phyloP scores from a whole-genome alignment of 2,797 vertebrate species.

The Acanthornis magna region DNA sequence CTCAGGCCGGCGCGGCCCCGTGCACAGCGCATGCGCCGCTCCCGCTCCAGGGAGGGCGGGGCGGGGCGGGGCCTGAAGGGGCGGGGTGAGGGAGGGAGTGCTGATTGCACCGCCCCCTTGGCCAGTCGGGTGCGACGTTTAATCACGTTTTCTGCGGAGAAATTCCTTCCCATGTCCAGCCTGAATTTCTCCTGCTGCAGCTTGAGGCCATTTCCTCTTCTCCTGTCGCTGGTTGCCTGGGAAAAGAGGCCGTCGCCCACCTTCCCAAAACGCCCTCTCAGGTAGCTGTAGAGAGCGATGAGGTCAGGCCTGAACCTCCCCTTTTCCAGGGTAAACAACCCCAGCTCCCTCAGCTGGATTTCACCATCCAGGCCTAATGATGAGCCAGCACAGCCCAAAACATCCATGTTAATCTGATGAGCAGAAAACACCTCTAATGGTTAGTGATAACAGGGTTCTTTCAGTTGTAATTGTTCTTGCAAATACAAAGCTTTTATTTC shows the following conservation, averaged over 20 bases:
- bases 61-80: not conserved
- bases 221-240: not conserved
- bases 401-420: fast-evolving
- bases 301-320: not conserved
- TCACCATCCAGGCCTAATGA: not conserved
- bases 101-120: fast-evolving
- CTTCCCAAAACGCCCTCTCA: not conserved
- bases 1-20: not conserved
- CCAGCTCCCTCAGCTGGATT: not conserved
- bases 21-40: not conserved
- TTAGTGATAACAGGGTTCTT: not conserved
- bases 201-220: not conserved
- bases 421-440: fast-evolving
- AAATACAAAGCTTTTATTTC: not conserved
- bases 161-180: fast-evolving
- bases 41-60: not conserved
- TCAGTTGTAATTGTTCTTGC: not conserved
- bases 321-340: not conserved
- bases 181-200: fast-evolving
- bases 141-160: fast-evolving
- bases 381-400: not conserved
- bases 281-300: no score
- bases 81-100: no score
- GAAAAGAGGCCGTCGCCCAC: not conserved
- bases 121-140: fast-evolving